phyloP scores from a whole-genome alignment of 2,797 vertebrate genomes.

The Pantherophis alleghaniensis region DNA sequence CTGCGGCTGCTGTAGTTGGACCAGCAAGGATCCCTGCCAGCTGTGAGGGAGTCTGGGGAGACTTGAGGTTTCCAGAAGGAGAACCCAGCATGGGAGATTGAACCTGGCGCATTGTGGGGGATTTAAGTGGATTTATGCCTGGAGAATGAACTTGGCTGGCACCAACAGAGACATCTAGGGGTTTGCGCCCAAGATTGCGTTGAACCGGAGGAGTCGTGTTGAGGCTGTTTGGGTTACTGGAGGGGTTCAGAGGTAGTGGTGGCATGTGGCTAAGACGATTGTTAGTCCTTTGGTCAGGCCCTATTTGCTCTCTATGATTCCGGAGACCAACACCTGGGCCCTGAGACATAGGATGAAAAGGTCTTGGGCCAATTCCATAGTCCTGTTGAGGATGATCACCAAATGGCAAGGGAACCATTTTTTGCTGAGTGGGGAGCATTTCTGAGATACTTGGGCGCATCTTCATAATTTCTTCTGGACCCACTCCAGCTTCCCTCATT shows the following conservation, averaged over 20 bases:
- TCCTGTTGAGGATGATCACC: slow-evolving; percentile 92
- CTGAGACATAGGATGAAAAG: slow-evolving; percentile 85
- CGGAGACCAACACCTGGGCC: slow-evolving; percentile 77
- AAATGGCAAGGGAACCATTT: slow-evolving; percentile 89
- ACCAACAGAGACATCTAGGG: slow-evolving; percentile 91
- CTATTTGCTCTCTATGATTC: slow-evolving; percentile 88
- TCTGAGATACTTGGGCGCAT: slow-evolving; percentile 71
- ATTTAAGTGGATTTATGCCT: slow-evolving; percentile 94
- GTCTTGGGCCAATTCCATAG: slow-evolving; percentile 89
- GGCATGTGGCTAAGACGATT: slow-evolving; percentile 96
- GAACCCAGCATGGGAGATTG: slow-evolving; percentile 99
- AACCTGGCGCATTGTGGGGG: slow-evolving; percentile 95
- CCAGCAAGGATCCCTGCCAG: slow-evolving; percentile 95
- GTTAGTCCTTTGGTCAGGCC: slow-evolving; percentile 94
- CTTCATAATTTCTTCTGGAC: slow-evolving; percentile 80
- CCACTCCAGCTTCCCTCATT: slow-evolving; percentile 81
- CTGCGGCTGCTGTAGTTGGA: slow-evolving; percentile 85
- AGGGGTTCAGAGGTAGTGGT: slow-evolving; percentile 84
- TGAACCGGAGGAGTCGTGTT: slow-evolving; percentile 78
- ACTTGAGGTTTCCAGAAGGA: slow-evolving; percentile 97
- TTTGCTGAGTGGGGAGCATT: slow-evolving; percentile 79
- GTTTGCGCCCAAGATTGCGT: slow-evolving; percentile 89
- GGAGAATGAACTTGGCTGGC: slow-evolving; percentile 92
- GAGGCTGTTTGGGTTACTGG: slow-evolving; percentile 78
- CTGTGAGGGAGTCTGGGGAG: slow-evolving; percentile 97